A percentile compares a stretch with the other conserved stretches of the same genome.
Evolutionary conservation across 2,113 vertebrate species (phyloP).

Genomic region (Chlorodrepanis virens): DNA sequence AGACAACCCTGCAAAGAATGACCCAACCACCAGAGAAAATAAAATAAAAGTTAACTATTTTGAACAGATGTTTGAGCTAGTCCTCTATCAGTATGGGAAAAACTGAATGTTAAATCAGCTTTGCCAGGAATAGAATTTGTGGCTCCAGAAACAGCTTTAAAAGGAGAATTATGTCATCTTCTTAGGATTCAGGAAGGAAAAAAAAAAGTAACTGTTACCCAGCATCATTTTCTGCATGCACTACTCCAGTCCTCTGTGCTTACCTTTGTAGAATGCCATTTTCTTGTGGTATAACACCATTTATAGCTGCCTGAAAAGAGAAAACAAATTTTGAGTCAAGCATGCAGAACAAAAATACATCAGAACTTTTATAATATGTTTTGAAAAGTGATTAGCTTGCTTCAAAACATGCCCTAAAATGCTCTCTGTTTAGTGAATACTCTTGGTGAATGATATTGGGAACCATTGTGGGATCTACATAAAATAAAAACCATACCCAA

Average conservation of each 20-base stretch:
- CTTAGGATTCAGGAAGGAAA: background rate
- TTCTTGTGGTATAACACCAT: slow-evolving; percentile 98
- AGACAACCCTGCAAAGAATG: background rate
- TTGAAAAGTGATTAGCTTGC: background rate
- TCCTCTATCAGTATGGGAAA: background rate
- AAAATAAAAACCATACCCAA: background rate
- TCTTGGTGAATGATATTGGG: rapidly evolving
- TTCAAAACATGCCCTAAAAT: background rate
- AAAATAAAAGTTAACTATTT: background rate
- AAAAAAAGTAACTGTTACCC: background rate
- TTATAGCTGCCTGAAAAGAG: slow-evolving; percentile 95
- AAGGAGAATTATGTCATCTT: background rate
- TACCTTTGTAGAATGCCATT: slow-evolving; percentile 98
- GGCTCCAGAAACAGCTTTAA: background rate
- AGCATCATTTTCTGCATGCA: background rate
- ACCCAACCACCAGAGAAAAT: background rate
- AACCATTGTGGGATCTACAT: background rate
- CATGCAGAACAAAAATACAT: background rate
- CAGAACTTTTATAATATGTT: background rate
- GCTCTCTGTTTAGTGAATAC: background rate
- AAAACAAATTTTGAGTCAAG: slow-evolving; percentile 24
- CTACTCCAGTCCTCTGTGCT: slow-evolving; percentile 13
- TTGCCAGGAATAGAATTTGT: background rate
- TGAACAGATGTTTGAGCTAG: background rate
- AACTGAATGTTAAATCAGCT: background rate